Conservation (phyloP, 2,797 vertebrate genomes). For the Lithobates pipiens region DNA sequence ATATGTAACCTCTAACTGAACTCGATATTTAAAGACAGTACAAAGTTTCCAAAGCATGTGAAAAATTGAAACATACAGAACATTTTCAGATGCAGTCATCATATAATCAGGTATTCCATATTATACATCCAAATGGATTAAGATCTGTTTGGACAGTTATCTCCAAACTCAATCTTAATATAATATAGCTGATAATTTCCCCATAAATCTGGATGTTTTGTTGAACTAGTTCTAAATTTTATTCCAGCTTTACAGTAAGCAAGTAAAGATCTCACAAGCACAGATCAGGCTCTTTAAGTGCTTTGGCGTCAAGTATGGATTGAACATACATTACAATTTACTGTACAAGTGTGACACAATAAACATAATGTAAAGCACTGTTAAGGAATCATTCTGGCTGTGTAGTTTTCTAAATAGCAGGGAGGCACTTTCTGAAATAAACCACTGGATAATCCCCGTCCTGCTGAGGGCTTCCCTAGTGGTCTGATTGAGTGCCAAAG, state of each 20-base stretch:
- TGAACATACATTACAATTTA: slow-evolving; percentile 51
- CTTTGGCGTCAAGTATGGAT: slow-evolving; percentile 45
- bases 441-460: slow-evolving; percentile 76
- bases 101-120: not conserved
- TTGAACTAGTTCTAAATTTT: not conserved
- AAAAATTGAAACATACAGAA: too few species aligned
- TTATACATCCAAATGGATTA: not conserved
- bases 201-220: not conserved
- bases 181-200: not conserved
- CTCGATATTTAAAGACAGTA: too few species aligned
- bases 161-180: not conserved
- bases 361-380: slow-evolving; percentile 70
- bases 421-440: slow-evolving; percentile 78
- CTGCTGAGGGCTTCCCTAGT: slow-evolving; percentile 80
- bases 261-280: not conserved
- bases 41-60: too few species aligned
- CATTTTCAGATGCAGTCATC: not conserved
- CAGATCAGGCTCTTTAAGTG: slow-evolving; percentile 22
- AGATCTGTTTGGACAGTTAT: not conserved
- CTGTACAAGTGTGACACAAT: slow-evolving; percentile 52
- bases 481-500: slow-evolving; percentile 81
- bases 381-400: slow-evolving; percentile 73
- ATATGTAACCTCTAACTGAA: too few species aligned
- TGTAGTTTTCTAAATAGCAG: slow-evolving; percentile 76
- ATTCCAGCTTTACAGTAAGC: not conserved